Percentiles rank a stretch among this genome's conserved stretches.
Conservation (phyloP, 2,888 invertebrate genomes). For the Flexamia atlantica region DNA sequence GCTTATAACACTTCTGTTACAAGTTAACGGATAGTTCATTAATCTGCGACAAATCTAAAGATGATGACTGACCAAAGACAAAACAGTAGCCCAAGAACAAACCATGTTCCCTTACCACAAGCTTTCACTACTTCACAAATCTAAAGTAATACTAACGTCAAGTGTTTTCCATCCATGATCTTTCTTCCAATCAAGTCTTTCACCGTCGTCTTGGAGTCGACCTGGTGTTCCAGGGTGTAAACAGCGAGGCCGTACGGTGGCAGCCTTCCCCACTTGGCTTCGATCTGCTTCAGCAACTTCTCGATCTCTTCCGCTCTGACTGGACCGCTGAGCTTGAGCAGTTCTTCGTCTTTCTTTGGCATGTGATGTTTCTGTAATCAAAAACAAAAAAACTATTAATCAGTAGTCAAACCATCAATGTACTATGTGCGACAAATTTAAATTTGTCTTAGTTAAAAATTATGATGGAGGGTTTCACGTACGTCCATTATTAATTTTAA, state of each 20-base stretch:
- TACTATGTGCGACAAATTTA: too few relatives aligned
- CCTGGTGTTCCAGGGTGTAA: not conserved
- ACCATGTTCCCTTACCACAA: too few relatives aligned
- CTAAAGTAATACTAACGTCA: slow-evolving; percentile 7
- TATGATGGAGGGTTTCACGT: too few relatives aligned
- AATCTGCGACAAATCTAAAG: too few relatives aligned
- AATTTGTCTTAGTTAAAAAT: too few relatives aligned
- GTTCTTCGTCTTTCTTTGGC: not conserved
- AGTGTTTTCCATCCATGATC: slow-evolving; percentile 6
- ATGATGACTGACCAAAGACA: too few relatives aligned
- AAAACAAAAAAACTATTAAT: not conserved
- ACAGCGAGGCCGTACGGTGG: not conserved
- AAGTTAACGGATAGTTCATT: too few relatives aligned
- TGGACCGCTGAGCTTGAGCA: not conserved
- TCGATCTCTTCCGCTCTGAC: not conserved
- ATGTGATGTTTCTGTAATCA: slow-evolving; percentile 3
- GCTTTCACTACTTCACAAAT: too few relatives aligned
- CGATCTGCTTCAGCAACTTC: not conserved
- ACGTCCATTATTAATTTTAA: too few relatives aligned
- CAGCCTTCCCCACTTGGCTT: not conserved
- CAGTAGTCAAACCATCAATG: too few relatives aligned
- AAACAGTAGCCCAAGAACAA: too few relatives aligned
- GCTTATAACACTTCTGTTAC: too few relatives aligned
- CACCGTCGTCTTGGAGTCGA: not conserved
- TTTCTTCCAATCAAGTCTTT: slow-evolving; percentile 2